Evolutionary conservation across 2,888 invertebrate species (phyloP).

Genomic region (Ecdyonurus torrentis): DNA sequence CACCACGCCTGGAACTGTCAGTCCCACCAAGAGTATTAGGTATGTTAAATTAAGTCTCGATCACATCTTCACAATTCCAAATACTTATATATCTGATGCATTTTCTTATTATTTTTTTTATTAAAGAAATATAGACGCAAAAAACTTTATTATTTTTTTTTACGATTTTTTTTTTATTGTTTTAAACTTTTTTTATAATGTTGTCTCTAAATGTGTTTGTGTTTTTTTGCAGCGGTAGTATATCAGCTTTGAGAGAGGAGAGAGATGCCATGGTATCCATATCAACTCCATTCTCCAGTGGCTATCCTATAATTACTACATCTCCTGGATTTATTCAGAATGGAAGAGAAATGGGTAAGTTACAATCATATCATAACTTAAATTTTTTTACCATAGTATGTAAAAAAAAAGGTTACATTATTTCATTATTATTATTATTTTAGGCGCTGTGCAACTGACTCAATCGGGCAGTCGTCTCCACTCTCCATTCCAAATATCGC

Average conservation of each 20-base stretch:
- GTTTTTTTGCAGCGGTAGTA: slow-evolving; percentile 17
- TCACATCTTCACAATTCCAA: background rate
- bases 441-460: slow-evolving; percentile 3
- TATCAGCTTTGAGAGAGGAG: slow-evolving; percentile 19
- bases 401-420: background rate
- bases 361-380: background rate
- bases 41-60: background rate
- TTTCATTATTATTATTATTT: background rate
- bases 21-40: slow-evolving; percentile 18
- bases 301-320: background rate
- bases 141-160: background rate
- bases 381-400: background rate
- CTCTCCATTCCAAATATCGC: background rate
- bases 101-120: background rate
- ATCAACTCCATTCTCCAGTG: slow-evolving; percentile 13
- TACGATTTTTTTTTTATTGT: background rate
- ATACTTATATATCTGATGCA: too few relatives aligned
- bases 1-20: slow-evolving; percentile 19
- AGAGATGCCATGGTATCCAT: slow-evolving; percentile 14
- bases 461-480: slow-evolving; percentile 12
- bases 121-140: background rate
- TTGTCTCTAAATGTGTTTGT: too few relatives aligned
- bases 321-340: slow-evolving; percentile 7
- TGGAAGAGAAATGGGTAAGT: slow-evolving; percentile 11
- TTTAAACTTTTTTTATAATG: too few relatives aligned